Evolutionary conservation across 2,888 invertebrate species (phyloP).

Genomic region (Leucoma salicis): DNA sequence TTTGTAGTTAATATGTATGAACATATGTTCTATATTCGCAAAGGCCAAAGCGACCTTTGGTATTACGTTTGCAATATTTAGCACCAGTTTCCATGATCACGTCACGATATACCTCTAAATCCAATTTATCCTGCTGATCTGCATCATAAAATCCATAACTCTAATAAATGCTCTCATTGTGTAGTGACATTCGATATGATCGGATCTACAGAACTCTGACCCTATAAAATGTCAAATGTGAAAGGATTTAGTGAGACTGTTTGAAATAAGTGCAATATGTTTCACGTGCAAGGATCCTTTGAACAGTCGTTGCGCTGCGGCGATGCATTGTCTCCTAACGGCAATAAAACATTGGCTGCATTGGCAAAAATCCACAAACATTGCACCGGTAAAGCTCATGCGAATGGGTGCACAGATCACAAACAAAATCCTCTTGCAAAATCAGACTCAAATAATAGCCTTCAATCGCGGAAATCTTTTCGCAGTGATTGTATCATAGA

Average conservation of each 20-base stretch:
- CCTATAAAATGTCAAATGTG: conserved; percentile 60
- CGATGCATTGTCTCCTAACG: conserved; percentile 69
- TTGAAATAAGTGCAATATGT: conserved; percentile 64
- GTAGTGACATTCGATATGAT: conserved; percentile 65
- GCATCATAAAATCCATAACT: conserved; percentile 53
- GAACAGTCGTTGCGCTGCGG: conserved; percentile 83
- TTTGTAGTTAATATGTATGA: neutral
- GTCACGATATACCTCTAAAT: conserved; percentile 42
- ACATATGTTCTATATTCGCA: conserved; percentile 28
- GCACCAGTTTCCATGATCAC: conserved; percentile 39
- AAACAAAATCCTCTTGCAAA: conserved; percentile 68
- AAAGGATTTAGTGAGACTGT: conserved; percentile 49
- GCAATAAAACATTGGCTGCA: conserved; percentile 77
- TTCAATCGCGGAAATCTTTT: conserved; percentile 70
- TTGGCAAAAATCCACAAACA: conserved; percentile 85
- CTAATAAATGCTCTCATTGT: conserved; percentile 57
- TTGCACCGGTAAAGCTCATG: conserved; percentile 90
- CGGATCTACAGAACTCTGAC: conserved; percentile 55
- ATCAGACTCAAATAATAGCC: conserved; percentile 71
- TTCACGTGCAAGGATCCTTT: conserved; percentile 79
- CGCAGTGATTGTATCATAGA: conserved; percentile 70
- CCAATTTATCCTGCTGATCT: conserved; percentile 58
- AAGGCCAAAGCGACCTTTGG: conserved; percentile 26
- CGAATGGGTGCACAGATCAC: conserved; percentile 85
- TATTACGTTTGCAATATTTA: conserved; percentile 27